These are phyloP conservation scores for Lycodopsis pacificus DNA, from an alignment of 2,797 vertebrate species.

Conservation along the genomic window DNA sequence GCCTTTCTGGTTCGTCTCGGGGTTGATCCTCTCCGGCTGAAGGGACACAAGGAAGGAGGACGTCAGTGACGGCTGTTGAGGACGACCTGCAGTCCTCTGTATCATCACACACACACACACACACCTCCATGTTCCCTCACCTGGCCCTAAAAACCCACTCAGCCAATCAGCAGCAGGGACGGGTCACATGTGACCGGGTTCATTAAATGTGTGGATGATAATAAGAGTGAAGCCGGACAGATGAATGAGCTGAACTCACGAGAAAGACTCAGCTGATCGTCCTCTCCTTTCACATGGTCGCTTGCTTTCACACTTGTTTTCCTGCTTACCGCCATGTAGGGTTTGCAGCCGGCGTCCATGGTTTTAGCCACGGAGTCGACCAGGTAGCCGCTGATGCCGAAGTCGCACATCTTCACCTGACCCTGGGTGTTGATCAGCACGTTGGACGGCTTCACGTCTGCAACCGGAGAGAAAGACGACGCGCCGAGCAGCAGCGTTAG, in stretches of 20 bases:
- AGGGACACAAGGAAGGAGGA: constrained; percentile 38
- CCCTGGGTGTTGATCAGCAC: constrained; percentile 96
- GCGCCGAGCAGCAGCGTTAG: neutral
- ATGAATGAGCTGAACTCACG: too few species aligned
- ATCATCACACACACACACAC: neutral
- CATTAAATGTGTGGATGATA: too few species aligned
- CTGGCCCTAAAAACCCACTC: too few species aligned
- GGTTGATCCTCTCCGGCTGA: constrained; percentile 98
- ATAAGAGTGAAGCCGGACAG: too few species aligned
- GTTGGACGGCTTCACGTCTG: constrained; percentile 98
- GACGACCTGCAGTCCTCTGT: neutral
- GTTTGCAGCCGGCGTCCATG: constrained; percentile 97
- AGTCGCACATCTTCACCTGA: constrained; percentile 99
- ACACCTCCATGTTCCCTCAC: too few species aligned
- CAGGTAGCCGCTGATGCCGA: constrained; percentile 97
- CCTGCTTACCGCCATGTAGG: constrained; percentile 96
- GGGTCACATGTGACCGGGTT: too few species aligned
- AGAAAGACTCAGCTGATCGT: too few species aligned
- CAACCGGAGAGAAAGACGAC: neutral
- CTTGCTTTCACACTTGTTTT: too few species aligned
- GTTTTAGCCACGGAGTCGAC: constrained; percentile 98
- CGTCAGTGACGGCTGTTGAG: constrained; percentile 26
- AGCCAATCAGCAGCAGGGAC: too few species aligned
- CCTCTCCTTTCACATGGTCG: too few species aligned
- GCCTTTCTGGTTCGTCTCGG: constrained; percentile 96